Conservation (phyloP, 2,113 vertebrate genomes). For the Motacilla tschutschensis region DNA sequence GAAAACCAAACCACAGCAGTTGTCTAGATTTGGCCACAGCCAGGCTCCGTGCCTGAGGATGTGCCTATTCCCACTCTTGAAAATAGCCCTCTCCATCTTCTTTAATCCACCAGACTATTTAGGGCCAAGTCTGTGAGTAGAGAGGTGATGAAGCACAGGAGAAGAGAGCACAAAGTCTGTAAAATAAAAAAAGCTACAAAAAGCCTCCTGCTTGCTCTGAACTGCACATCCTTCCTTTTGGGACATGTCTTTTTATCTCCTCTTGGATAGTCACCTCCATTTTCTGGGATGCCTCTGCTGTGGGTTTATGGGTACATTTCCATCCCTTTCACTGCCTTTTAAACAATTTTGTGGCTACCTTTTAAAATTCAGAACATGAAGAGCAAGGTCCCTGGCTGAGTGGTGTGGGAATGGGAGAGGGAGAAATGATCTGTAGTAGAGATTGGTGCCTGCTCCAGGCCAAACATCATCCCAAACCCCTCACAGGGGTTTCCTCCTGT, state of each 20-base stretch:
- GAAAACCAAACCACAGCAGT: not conserved
- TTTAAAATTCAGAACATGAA: not conserved
- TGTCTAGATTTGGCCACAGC: not conserved
- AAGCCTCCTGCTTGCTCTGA: not conserved
- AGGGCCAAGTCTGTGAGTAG: not conserved
- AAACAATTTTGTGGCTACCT: not conserved
- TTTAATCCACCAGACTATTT: not conserved
- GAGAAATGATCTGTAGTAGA: not conserved
- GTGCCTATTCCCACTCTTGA: not conserved
- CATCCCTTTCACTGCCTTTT: not conserved
- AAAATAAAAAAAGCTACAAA: conserved; percentile 22
- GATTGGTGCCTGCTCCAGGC: not conserved
- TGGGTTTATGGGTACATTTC: not conserved
- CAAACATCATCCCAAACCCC: not conserved
- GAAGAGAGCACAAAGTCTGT: not conserved
- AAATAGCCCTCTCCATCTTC: not conserved
- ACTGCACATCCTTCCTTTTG: not conserved
- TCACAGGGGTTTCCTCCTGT: accelerated
- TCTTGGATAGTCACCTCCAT: not conserved
- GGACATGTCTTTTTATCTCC: not conserved
- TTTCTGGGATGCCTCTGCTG: not conserved
- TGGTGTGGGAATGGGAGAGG: not conserved
- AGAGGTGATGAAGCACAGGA: not conserved
- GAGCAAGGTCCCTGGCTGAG: not conserved
- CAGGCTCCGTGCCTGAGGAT: not conserved